phyloP scores from a whole-genome alignment of 2,113 vertebrate genomes.

The Bambusicola thoracicus region DNA sequence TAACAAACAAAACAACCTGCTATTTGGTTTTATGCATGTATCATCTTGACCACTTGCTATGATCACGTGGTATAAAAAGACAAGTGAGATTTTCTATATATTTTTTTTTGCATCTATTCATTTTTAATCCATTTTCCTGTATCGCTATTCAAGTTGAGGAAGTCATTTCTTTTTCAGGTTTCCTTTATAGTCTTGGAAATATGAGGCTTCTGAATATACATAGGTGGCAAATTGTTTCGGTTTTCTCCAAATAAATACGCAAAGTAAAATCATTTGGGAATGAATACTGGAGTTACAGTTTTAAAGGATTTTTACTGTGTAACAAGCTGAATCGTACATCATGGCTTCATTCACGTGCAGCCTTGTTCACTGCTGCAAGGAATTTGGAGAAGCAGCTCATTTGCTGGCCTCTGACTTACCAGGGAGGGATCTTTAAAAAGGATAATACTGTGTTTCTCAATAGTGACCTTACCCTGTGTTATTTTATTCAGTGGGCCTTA shows the following conservation, averaged over 20 bases:
- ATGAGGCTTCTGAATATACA: background rate
- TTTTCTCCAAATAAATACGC: conserved; percentile 42
- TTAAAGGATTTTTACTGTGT: conserved; percentile 6
- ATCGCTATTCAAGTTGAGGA: background rate
- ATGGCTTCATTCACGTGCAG: conserved; percentile 9
- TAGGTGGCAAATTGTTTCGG: conserved; percentile 17
- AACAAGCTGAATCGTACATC: conserved; percentile 12
- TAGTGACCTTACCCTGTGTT: background rate
- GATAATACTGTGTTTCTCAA: background rate
- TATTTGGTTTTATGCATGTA: background rate
- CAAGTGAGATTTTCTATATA: background rate
- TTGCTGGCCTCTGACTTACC: conserved; percentile 1
- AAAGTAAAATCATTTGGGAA: conserved; percentile 3
- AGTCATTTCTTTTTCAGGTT: conserved; percentile 15
- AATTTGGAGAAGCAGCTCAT: background rate
- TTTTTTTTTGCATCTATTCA: background rate
- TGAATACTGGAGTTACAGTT: background rate
- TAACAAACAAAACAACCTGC: background rate
- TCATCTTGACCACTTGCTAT: background rate
- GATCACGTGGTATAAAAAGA: background rate
- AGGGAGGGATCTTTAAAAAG: background rate
- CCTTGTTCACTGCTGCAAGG: fast-evolving
- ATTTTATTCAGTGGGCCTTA: background rate
- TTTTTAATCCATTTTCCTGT: background rate
- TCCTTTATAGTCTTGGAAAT: conserved; percentile 1